phyloP scores from a whole-genome alignment of 2,888 invertebrate genomes.

The Coecobrya sp. region DNA sequence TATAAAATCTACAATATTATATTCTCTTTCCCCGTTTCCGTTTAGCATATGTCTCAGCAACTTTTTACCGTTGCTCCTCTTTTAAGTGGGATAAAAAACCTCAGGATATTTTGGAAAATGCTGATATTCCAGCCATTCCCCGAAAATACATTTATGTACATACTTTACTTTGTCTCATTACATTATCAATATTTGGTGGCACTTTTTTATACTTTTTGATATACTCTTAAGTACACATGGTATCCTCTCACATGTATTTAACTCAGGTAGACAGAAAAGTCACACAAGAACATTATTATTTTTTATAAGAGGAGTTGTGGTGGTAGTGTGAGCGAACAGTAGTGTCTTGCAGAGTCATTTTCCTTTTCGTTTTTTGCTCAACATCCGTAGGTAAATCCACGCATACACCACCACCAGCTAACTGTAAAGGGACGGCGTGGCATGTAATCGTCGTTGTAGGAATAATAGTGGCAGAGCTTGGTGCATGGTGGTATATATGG shows the following conservation, averaged over 20 bases:
- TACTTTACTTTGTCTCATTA: slow-evolving; percentile 10
- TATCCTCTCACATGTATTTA: background rate
- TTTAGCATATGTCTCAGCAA: slow-evolving; percentile 1
- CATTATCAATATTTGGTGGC: slow-evolving; percentile 40
- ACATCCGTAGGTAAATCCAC: slow-evolving; percentile 10
- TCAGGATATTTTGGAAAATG: slow-evolving; percentile 44
- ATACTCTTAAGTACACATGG: background rate
- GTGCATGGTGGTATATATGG: slow-evolving; percentile 58
- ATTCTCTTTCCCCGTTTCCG: background rate
- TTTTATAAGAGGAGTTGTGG: too few species aligned
- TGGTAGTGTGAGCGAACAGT: background rate
- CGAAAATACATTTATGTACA: background rate
- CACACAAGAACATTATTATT: background rate
- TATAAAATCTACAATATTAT: background rate
- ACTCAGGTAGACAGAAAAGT: slow-evolving; percentile 26
- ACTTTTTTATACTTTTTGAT: background rate
- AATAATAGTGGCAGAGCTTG: background rate
- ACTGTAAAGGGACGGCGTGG: slow-evolving; percentile 52
- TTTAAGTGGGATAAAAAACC: slow-evolving; percentile 59
- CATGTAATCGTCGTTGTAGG: slow-evolving; percentile 52
- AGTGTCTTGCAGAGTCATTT: slow-evolving; percentile 18
- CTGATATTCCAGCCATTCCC: slow-evolving; percentile 27
- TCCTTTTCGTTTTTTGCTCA: background rate
- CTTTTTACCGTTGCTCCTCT: slow-evolving; percentile 29
- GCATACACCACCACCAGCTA: background rate